These are phyloP conservation scores for Drosophila nigricruria DNA, from an alignment of 2,888 invertebrate species.

Conservation along the genomic window DNA sequence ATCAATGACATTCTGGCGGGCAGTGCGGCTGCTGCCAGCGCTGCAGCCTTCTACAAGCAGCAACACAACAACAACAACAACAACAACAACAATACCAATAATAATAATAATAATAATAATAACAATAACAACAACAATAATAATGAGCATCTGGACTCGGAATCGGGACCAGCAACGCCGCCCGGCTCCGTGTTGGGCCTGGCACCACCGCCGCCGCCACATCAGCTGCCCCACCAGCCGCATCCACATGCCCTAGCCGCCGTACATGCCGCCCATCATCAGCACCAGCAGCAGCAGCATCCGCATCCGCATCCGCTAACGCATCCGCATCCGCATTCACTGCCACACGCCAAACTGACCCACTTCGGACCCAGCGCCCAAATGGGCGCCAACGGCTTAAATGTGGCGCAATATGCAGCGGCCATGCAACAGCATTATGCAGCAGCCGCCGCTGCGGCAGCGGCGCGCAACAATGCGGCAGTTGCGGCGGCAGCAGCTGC, in stretches of 20 bases:
- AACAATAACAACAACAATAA: slow-evolving; percentile 39
- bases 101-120: slow-evolving; percentile 42
- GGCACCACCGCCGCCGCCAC: slow-evolving; percentile 43
- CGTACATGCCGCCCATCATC: slow-evolving; percentile 44
- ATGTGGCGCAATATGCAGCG: slow-evolving; percentile 83
- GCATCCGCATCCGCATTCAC: slow-evolving; percentile 47
- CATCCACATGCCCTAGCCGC: slow-evolving; percentile 51
- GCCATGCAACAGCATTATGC: slow-evolving; percentile 84
- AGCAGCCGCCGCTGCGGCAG: slow-evolving; percentile 79
- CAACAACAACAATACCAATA: slow-evolving; percentile 58
- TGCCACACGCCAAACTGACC: slow-evolving; percentile 70
- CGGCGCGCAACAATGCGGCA: slow-evolving; percentile 76
- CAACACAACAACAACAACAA: slow-evolving; percentile 67
- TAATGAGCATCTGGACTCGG: slow-evolving; percentile 45
- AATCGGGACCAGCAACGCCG: slow-evolving; percentile 30
- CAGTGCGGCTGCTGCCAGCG: slow-evolving; percentile 82
- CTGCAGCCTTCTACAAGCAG: slow-evolving; percentile 81
- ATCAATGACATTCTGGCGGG: slow-evolving; percentile 83
- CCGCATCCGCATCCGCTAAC: slow-evolving; percentile 40
- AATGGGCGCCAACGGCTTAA: slow-evolving; percentile 79
- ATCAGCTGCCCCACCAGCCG: slow-evolving; percentile 43
- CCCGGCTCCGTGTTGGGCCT: slow-evolving; percentile 31
- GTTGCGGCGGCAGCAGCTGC: slow-evolving; percentile 63
- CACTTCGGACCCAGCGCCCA: slow-evolving; percentile 73
- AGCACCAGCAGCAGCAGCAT: slow-evolving; percentile 46